A percentile compares a stretch with the other conserved stretches of the same genome.
phyloP scores from a whole-genome alignment of 2,113 vertebrate genomes.

The Columbina picui region DNA sequence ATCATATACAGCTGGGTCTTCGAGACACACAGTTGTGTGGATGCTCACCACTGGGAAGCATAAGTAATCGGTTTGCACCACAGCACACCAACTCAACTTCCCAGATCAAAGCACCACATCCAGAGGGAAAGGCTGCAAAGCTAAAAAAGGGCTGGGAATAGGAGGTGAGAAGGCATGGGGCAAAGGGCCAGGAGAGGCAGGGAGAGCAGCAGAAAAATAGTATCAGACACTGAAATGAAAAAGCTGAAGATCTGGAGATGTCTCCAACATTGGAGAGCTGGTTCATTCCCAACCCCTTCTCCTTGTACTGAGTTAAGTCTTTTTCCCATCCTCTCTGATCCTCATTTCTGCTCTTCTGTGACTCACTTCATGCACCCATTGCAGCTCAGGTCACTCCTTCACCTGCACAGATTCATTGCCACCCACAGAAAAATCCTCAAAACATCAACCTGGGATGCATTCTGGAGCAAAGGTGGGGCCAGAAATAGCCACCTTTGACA shows the following conservation, averaged over 20 bases:
- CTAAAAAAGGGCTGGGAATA: neutral
- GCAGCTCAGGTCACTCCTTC: neutral
- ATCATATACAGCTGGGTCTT: neutral
- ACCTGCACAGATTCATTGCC: neutral
- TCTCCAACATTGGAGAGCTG: neutral
- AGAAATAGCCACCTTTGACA: neutral
- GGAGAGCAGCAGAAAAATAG: neutral
- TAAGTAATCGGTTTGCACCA: neutral
- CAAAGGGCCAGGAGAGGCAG: neutral
- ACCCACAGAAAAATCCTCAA: neutral
- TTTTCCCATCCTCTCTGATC: neutral
- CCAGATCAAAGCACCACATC: constrained; percentile 9
- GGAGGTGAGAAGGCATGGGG: neutral
- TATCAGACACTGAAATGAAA: neutral
- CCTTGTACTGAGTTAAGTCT: neutral
- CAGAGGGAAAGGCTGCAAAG: neutral
- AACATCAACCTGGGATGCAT: neutral
- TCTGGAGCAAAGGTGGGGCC: neutral
- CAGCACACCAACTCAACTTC: neutral
- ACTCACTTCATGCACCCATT: neutral
- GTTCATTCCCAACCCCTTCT: neutral
- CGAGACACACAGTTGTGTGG: neutral
- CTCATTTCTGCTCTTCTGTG: neutral
- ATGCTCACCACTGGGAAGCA: neutral
- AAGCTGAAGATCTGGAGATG: neutral